Evolutionary conservation across 2,797 vertebrate genomes (phyloP).

Genomic region (Rhinophrynus dorsalis): DNA sequence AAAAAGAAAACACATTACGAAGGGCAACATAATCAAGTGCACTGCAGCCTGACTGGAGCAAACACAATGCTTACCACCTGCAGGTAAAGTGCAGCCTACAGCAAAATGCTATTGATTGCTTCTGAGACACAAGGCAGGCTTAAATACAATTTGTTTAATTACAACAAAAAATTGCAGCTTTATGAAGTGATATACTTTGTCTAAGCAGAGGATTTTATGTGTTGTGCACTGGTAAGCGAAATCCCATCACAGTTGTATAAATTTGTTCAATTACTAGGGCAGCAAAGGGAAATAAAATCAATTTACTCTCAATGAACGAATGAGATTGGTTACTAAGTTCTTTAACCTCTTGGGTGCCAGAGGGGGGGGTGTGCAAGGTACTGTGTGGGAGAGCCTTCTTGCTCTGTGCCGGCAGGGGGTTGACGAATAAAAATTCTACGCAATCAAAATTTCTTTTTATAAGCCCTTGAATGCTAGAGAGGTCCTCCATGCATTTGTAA

Average conservation of each 20-base stretch:
- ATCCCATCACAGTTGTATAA: slow-evolving; percentile 70
- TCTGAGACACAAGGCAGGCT: slow-evolving; percentile 55
- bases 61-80: slow-evolving; percentile 62
- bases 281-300: slow-evolving; percentile 62
- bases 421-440: no score
- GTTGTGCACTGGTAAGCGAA: slow-evolving; percentile 64
- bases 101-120: slow-evolving; percentile 65
- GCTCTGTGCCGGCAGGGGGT: no score
- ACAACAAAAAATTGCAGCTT: slow-evolving; percentile 67
- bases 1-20: slow-evolving; percentile 53
- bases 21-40: slow-evolving; percentile 50
- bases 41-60: slow-evolving; percentile 62
- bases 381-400: no score
- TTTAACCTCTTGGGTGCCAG: no score
- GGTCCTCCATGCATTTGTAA: no score
- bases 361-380: no score
- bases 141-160: slow-evolving; percentile 72
- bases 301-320: slow-evolving; percentile 70
- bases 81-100: slow-evolving; percentile 67
- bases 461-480: no score
- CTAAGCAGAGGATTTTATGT: slow-evolving; percentile 63
- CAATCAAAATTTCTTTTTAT: no score
- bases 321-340: slow-evolving; percentile 56
- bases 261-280: slow-evolving; percentile 80
- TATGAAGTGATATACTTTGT: slow-evolving; percentile 63